A percentile compares a stretch with the other conserved stretches of the same genome.
These are phyloP conservation scores for Drosophila leonis DNA, from an alignment of 2,888 invertebrate genomes.

Conservation along the genomic window DNA sequence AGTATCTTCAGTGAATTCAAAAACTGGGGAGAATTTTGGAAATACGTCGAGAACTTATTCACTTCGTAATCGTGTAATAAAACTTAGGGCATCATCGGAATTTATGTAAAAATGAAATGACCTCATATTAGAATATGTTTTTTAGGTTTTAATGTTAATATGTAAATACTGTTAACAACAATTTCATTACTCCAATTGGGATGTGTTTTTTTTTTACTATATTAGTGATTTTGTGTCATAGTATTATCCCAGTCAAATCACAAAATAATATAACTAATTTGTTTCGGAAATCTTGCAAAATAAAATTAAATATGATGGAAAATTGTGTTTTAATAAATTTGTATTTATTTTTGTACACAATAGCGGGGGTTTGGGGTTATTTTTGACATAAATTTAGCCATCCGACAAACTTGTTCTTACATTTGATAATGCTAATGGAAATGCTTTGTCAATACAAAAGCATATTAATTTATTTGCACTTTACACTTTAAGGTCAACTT, in stretches of 20 bases:
- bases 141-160: background rate
- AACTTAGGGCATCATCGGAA: slow-evolving; percentile 49
- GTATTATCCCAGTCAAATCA: background rate
- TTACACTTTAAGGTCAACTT: slow-evolving; percentile 68
- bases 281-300: background rate
- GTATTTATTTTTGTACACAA: slow-evolving; percentile 27
- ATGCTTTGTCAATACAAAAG: slow-evolving; percentile 14
- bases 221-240: background rate
- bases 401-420: slow-evolving; percentile 10
- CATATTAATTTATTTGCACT: slow-evolving; percentile 50
- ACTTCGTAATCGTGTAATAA: slow-evolving; percentile 53
- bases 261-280: background rate
- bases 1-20: background rate
- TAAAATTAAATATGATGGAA: background rate
- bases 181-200: background rate
- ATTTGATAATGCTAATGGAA: slow-evolving; percentile 12
- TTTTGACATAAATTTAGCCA: slow-evolving; percentile 9
- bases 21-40: background rate
- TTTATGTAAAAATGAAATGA: slow-evolving; percentile 26
- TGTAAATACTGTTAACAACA: background rate
- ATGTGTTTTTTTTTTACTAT: background rate
- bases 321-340: slow-evolving; percentile 20
- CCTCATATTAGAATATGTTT: background rate
- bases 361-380: background rate
- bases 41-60: slow-evolving; percentile 38